Percentiles rank a stretch among this genome's conserved stretches.
Evolutionary conservation across 2,888 invertebrate species (phyloP).

Genomic region (Lottia gigantea): DNA sequence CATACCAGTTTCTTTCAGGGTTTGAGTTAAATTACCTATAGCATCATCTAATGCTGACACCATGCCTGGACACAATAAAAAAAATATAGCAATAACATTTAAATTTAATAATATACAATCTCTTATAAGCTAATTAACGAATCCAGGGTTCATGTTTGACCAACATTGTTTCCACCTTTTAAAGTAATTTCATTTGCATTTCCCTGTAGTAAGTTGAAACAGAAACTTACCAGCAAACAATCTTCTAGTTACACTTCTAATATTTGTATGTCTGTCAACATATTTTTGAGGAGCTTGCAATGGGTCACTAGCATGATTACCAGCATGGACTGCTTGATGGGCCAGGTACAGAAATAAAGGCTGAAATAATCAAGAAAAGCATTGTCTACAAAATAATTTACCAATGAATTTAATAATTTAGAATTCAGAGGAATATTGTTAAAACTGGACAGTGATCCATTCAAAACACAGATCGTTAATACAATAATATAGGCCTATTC

Average conservation of each 20-base stretch:
- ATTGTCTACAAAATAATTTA: too few species aligned
- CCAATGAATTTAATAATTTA: too few species aligned
- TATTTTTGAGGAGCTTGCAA: slow-evolving; percentile 81
- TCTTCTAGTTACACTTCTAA: slow-evolving; percentile 77
- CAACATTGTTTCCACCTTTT: slow-evolving; percentile 71
- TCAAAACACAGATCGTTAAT: too few species aligned
- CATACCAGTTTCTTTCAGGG: slow-evolving; percentile 50
- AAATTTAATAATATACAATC: too few species aligned
- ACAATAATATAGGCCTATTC: too few species aligned
- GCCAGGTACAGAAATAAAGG: slow-evolving; percentile 52
- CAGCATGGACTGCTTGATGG: slow-evolving; percentile 82
- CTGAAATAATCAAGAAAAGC: slow-evolving; percentile 26
- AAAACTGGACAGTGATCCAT: too few species aligned
- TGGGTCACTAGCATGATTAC: slow-evolving; percentile 80
- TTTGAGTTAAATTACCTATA: slow-evolving; percentile 51
- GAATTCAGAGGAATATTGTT: too few species aligned
- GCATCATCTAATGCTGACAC: slow-evolving; percentile 61
- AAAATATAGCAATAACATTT: too few species aligned
- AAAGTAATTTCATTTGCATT: slow-evolving; percentile 76
- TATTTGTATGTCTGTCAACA: slow-evolving; percentile 76
- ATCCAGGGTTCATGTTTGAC: background rate
- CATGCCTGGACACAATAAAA: slow-evolving; percentile 38
- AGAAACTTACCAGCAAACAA: slow-evolving; percentile 79
- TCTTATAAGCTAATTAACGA: too few species aligned
- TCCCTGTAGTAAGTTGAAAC: slow-evolving; percentile 74